Evolutionary conservation across 2,113 vertebrate genomes (phyloP).

Genomic region (Hippolais icterina): DNA sequence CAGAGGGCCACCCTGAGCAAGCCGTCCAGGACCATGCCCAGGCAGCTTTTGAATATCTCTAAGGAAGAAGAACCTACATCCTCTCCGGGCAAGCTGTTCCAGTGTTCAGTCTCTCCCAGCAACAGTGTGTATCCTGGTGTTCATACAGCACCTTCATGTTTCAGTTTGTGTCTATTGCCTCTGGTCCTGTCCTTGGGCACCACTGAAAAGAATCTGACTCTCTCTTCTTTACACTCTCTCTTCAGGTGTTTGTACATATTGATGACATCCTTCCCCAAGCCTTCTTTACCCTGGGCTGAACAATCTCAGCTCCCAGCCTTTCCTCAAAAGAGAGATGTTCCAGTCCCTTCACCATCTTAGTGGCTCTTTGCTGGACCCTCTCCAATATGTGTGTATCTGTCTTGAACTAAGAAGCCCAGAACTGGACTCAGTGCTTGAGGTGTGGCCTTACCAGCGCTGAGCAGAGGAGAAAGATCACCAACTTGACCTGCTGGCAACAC

Average conservation of each 20-base stretch:
- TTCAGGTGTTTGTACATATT: not conserved
- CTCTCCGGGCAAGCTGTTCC: not conserved
- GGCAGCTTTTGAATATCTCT: not conserved
- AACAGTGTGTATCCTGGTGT: not conserved
- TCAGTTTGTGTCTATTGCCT: not conserved
- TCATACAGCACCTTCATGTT: not conserved
- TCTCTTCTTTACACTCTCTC: not conserved
- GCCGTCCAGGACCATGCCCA: not conserved
- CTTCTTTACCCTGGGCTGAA: not conserved
- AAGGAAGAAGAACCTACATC: not conserved
- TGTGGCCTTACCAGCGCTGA: not conserved
- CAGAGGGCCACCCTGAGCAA: not conserved
- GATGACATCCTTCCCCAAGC: not conserved
- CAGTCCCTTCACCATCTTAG: not conserved
- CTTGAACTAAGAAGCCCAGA: not conserved
- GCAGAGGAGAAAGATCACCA: not conserved
- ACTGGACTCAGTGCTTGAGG: not conserved
- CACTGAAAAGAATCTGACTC: not conserved
- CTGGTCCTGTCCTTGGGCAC: not conserved
- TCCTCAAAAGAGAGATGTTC: not conserved
- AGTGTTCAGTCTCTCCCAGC: not conserved
- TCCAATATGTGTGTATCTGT: rapidly evolving
- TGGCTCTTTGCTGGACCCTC: not conserved
- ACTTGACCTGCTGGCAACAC: not conserved
- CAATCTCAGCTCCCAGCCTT: not conserved